Conservation (phyloP, 1,140 invertebrate genomes). For the Diprion similis region DNA sequence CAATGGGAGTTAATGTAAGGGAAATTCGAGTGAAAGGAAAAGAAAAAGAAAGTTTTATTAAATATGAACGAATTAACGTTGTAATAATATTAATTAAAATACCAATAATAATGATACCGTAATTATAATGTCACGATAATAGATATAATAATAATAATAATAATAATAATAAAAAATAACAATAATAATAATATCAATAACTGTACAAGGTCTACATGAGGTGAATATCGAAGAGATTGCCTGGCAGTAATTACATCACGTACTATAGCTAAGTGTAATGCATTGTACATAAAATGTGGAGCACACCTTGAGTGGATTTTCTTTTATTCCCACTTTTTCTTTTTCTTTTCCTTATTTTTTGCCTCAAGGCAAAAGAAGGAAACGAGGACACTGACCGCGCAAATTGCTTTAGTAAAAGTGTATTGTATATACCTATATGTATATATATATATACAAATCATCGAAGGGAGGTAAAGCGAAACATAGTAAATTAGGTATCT, state of each 20-base stretch:
- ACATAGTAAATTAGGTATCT: no score
- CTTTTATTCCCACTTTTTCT: no score
- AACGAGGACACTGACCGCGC: background rate
- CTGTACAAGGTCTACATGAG: background rate
- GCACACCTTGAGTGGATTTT: no score
- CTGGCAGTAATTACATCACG: background rate
- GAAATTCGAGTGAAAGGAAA: no score
- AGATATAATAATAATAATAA: background rate
- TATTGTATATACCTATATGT: no score
- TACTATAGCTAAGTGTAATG: background rate
- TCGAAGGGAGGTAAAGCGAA: no score
- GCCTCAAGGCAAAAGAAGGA: background rate
- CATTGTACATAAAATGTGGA: no score
- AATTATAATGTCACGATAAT: background rate
- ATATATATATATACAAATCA: no score
- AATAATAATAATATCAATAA: background rate
- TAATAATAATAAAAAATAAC: background rate
- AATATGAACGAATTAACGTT: no score
- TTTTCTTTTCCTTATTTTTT: background rate
- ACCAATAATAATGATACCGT: background rate
- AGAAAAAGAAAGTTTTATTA: no score
- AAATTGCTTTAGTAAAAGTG: background rate
- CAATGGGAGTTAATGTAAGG: no score
- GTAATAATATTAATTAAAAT: background rate
- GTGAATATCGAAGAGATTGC: slow-evolving; percentile 5